These are phyloP conservation scores for Tonatia bakeri DNA, from an alignment of 2,113 vertebrate species.

Conservation along the genomic window DNA sequence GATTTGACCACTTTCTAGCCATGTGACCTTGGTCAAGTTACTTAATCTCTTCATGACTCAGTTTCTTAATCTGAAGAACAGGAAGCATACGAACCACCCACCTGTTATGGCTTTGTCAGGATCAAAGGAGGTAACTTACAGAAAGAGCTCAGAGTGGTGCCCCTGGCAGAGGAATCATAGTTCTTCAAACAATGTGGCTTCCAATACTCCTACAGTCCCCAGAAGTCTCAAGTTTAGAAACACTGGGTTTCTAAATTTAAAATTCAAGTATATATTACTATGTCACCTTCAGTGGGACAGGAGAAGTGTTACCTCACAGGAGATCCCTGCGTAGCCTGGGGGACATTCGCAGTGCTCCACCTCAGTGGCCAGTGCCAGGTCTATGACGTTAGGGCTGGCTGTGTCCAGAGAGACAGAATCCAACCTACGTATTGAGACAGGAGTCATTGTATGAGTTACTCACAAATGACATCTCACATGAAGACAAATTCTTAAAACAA, in stretches of 20 bases:
- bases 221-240: not conserved
- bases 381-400: slow-evolving; percentile 80
- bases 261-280: not conserved
- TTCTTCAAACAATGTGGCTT: not conserved
- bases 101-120: not conserved
- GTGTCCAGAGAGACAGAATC: slow-evolving; percentile 86
- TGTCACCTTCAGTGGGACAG: not conserved
- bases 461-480: fast-evolving
- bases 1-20: not conserved
- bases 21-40: not conserved
- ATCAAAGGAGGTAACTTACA: not conserved
- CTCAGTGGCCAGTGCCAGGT: slow-evolving; percentile 78
- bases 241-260: not conserved
- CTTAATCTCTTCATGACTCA: not conserved
- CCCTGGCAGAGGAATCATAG: not conserved
- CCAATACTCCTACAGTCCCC: not conserved
- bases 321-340: slow-evolving; percentile 91
- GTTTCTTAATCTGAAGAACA: not conserved
- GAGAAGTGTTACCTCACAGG: slow-evolving; percentile 89
- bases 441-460: not conserved
- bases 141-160: not conserved
- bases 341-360: slow-evolving; percentile 95
- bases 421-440: slow-evolving; percentile 81
- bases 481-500: not conserved
- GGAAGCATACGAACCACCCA: not conserved